Evolutionary conservation across 2,113 vertebrate species (phyloP).

Genomic region (Ailuropoda melanoleuca): DNA sequence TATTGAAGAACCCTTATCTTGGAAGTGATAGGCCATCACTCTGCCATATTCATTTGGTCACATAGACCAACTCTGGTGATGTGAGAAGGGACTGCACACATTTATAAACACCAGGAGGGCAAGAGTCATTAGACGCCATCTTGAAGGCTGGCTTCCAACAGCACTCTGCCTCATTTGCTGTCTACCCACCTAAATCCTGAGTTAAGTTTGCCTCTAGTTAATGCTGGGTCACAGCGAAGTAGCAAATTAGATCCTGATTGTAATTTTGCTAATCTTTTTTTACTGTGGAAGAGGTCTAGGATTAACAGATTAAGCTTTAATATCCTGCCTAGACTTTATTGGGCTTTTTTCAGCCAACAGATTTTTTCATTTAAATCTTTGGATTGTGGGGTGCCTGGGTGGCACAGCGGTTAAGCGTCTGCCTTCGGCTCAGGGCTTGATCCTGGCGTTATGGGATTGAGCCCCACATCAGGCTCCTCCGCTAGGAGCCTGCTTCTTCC

Average conservation of each 20-base stretch:
- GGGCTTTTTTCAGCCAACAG: not conserved
- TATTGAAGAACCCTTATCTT: not conserved
- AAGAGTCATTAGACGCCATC: not conserved
- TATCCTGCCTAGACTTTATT: not conserved
- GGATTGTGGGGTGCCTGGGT: no score
- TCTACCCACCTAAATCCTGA: not conserved
- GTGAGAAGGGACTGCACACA: not conserved
- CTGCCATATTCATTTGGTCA: not conserved
- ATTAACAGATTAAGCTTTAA: conserved; percentile 15
- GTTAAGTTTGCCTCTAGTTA: not conserved
- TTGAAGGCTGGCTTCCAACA: not conserved
- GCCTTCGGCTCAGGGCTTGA: no score
- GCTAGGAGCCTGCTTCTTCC: no score
- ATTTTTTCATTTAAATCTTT: conserved; percentile 41
- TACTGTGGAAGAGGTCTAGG: not conserved
- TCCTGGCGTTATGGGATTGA: no score
- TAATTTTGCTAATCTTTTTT: not conserved
- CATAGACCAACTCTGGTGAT: not conserved
- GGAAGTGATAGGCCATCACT: not conserved
- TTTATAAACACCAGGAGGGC: not conserved
- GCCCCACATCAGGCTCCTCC: no score
- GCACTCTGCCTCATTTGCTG: not conserved
- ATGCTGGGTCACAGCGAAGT: not conserved
- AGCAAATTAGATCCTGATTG: not conserved
- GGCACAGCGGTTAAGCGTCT: no score